A percentile compares a stretch with the other conserved stretches of the same genome.
These are phyloP conservation scores for Eutrigla gurnardus DNA, from an alignment of 2,797 vertebrate species.

Conservation along the genomic window DNA sequence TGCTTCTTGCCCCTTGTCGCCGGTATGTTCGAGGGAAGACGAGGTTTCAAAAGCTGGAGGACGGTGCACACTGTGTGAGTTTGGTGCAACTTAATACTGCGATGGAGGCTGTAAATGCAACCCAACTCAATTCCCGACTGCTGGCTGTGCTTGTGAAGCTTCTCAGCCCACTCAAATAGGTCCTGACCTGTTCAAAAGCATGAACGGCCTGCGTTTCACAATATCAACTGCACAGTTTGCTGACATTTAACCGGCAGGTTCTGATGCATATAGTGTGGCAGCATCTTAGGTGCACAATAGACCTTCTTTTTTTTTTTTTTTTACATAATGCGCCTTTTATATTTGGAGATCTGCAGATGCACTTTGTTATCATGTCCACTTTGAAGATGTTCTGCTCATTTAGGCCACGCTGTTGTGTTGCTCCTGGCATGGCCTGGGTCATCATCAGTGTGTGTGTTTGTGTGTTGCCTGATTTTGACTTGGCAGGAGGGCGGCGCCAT, in stretches of 20 bases:
- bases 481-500: slow-evolving; percentile 66
- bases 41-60: slow-evolving; percentile 26
- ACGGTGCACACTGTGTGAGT: slow-evolving; percentile 19
- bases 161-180: slow-evolving; percentile 43
- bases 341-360: not conserved
- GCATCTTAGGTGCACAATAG: not conserved
- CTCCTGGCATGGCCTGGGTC: slow-evolving; percentile 14
- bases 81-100: slow-evolving; percentile 40
- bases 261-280: slow-evolving; percentile 6
- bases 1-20: not conserved
- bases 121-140: slow-evolving; percentile 30
- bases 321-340: not conserved
- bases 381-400: slow-evolving; percentile 13
- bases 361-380: slow-evolving; percentile 6
- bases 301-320: not conserved
- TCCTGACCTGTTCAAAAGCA: slow-evolving; percentile 53
- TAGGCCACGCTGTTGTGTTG: slow-evolving; percentile 9
- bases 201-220: slow-evolving; percentile 34
- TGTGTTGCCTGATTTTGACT: slow-evolving; percentile 57
- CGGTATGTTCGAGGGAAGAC: slow-evolving; percentile 9
- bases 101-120: slow-evolving; percentile 38
- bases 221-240: slow-evolving; percentile 18
- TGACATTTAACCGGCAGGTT: slow-evolving; percentile 35
- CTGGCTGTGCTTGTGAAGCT: slow-evolving; percentile 30
- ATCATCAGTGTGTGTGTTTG: slow-evolving; percentile 4